Base-by-base conservation (phyloP, 1,140 invertebrate genomes). In the Hestina assimilis region DNA sequence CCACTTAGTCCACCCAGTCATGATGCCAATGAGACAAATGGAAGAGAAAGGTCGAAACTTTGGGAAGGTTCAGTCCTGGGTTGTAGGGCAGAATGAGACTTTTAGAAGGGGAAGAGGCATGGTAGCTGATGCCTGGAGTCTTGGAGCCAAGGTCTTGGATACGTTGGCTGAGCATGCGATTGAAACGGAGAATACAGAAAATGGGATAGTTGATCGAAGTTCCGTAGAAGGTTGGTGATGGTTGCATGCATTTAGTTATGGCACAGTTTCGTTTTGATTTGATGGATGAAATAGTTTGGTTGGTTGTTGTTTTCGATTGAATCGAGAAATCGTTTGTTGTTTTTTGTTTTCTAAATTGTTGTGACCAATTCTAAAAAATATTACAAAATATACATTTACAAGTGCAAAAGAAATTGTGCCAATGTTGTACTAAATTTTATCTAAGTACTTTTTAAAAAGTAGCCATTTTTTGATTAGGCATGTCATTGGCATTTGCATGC, bases 161-260 rank as follows among this genome's bases (percentile, higher is more conserved):
- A 66, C 66, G 1, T 33, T 80, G 3, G 83, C 79, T 4, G 75
- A 87, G 65, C 74, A 82, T 72, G 79, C 74, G 0, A 11, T 86
- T n/a, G 61, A 84, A 3, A 75, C 54, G 42, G 84, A 87, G 28
- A 62, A 80, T 35, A 19, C 29, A 0, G 84, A 84, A 20, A 73
- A 87, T 64, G 82, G 76, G 7, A 17, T 87, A 0, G 63, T 53
- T 26, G 79, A 85, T 63, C 76, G 69, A 28, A 83, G 76, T 48
- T 79, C 79, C 11, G 43, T 80, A 21, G 71, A 75, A 84, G 84
- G 83, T 86, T 57, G 62, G 72, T 76, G 63, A 53, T 61, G 61
- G 48, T 48, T 21, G 46, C 17, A 20, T 11, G 43, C 8, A 26
- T 46, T 5, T 43, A 43, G 15, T n/a, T n/a, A n/a, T n/a, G n/a